A percentile compares a stretch with the other conserved stretches of the same genome.
Evolutionary conservation across 2,113 vertebrate genomes (phyloP).

Genomic region (Lathamus discolor): DNA sequence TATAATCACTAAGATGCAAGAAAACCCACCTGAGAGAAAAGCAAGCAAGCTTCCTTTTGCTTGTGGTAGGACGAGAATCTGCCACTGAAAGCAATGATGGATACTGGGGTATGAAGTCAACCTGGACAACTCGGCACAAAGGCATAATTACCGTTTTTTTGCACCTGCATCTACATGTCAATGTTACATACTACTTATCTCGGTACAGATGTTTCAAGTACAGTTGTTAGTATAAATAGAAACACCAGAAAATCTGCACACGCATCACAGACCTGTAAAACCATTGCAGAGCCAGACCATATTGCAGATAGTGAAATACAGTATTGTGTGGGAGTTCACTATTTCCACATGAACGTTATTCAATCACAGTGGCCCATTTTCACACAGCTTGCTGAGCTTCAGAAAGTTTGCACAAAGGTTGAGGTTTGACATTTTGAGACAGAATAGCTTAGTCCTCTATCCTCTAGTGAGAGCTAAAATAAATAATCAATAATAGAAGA

Average conservation of each 20-base stretch:
- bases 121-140: background rate
- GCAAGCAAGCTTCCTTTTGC: background rate
- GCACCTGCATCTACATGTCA: background rate
- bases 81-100: background rate
- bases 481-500: slow-evolving; percentile 35
- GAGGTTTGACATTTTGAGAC: slow-evolving; percentile 51
- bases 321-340: slow-evolving; percentile 18
- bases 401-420: slow-evolving; percentile 56
- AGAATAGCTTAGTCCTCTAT: background rate
- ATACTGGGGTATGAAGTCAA: background rate
- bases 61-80: background rate
- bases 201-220: background rate
- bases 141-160: background rate
- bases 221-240: background rate
- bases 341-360: slow-evolving; percentile 28
- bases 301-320: background rate
- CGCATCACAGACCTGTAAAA: background rate
- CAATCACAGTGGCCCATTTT: slow-evolving; percentile 60
- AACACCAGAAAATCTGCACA: background rate
- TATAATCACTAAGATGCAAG: background rate
- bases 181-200: background rate
- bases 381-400: slow-evolving; percentile 20
- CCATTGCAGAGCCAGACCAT: background rate
- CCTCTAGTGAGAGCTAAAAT: background rate
- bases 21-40: background rate